Conservation (phyloP, 2,888 invertebrate genomes). For the Ochlodes sylvanus region DNA sequence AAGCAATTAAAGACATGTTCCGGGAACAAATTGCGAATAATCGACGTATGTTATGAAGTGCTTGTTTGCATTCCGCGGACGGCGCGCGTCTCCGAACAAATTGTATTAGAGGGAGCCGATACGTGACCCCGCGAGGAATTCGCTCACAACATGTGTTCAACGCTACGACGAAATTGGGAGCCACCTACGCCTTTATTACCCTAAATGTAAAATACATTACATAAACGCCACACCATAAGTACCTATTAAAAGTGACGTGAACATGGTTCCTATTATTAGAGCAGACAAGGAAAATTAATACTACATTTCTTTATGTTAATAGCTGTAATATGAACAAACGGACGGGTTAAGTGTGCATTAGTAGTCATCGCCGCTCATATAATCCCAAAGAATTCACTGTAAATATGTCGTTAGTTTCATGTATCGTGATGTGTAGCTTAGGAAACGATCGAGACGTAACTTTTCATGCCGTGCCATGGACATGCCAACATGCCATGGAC, state of each 20-base stretch:
- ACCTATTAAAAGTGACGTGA: slow-evolving; percentile 11
- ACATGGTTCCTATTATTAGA: not conserved
- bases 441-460: too few species aligned
- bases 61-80: slow-evolving; percentile 72
- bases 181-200: slow-evolving; percentile 50
- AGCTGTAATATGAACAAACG: not conserved
- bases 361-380: not conserved
- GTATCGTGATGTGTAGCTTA: too few species aligned
- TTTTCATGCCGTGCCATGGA: too few species aligned
- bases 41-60: slow-evolving; percentile 73
- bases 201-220: slow-evolving; percentile 41
- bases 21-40: slow-evolving; percentile 65
- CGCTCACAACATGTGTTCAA: slow-evolving; percentile 64
- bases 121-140: slow-evolving; percentile 73
- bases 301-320: not conserved
- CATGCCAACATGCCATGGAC: too few species aligned
- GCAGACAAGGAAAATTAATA: not conserved
- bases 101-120: slow-evolving; percentile 79
- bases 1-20: slow-evolving; percentile 46
- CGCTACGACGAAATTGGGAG: slow-evolving; percentile 67
- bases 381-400: not conserved
- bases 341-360: not conserved
- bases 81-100: slow-evolving; percentile 73
- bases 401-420: too few species aligned
- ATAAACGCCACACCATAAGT: slow-evolving; percentile 33